Evolutionary conservation across 1,140 invertebrate species (phyloP).

Genomic region (Bombus confusus): DNA sequence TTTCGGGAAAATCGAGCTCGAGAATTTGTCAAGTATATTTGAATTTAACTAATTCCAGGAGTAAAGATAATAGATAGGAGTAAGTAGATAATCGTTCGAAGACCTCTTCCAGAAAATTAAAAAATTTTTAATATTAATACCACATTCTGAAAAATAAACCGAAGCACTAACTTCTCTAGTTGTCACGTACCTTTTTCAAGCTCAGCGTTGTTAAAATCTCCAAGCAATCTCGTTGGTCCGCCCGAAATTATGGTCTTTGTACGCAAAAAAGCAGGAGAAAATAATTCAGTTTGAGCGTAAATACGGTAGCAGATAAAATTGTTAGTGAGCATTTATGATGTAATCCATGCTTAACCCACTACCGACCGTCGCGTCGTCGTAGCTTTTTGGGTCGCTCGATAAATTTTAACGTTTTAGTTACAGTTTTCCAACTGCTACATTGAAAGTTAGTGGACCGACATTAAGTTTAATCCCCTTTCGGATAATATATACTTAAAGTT

Average conservation of each 20-base stretch:
- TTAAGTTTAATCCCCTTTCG: constrained; percentile 10
- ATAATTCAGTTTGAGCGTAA: constrained; percentile 26
- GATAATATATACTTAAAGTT: not conserved
- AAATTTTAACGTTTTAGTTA: constrained; percentile 39
- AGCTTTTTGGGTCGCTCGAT: constrained; percentile 37
- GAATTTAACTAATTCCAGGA: no score
- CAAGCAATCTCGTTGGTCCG: not conserved
- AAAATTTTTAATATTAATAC: not conserved
- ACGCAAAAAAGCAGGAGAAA: not conserved
- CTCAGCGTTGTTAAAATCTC: not conserved
- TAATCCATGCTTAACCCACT: constrained; percentile 42
- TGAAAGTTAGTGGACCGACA: not conserved
- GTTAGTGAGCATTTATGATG: constrained; percentile 37
- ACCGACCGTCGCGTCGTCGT: not conserved
- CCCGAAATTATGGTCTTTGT: not conserved
- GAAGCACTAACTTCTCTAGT: not conserved
- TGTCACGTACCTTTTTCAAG: not conserved
- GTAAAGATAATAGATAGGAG: no score
- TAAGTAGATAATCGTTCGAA: no score
- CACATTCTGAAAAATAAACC: not conserved
- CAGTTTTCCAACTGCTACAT: constrained; percentile 12
- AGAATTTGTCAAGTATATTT: no score
- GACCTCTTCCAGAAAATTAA: no score
- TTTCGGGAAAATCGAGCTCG: no score
- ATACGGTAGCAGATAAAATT: constrained; percentile 26